A percentile compares a stretch with the other conserved stretches of the same genome.
Evolutionary conservation across 2,888 invertebrate genomes (phyloP).

Genomic region (Euclidia mi): DNA sequence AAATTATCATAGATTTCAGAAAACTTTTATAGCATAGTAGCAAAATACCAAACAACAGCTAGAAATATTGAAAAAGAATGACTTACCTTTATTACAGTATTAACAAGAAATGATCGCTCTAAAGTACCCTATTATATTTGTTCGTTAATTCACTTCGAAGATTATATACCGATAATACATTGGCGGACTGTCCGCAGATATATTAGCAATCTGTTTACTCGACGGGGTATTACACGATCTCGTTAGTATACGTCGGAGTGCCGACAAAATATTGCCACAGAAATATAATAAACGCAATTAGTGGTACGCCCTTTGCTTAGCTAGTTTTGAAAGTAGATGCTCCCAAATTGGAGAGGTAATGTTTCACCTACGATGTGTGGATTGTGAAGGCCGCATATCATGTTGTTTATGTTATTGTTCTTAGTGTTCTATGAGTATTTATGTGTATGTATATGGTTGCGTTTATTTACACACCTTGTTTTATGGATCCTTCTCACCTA

Average conservation of each 20-base stretch:
- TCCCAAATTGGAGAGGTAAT: constrained; percentile 46
- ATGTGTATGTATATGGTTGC: too few species aligned
- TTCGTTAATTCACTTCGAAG: not conserved
- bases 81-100: too few species aligned
- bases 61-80: too few species aligned
- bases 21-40: too few species aligned
- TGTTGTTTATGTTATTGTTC: too few species aligned
- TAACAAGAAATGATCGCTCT: too few species aligned
- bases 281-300: constrained; percentile 65
- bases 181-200: constrained; percentile 58
- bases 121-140: not conserved
- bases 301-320: constrained; percentile 52
- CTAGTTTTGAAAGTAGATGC: constrained; percentile 49
- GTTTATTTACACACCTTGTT: too few species aligned
- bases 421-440: too few species aligned
- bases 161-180: constrained; percentile 39
- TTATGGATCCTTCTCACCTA: too few species aligned
- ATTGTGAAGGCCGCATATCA: too few species aligned
- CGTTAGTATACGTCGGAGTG: constrained; percentile 71
- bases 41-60: too few species aligned
- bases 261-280: constrained; percentile 71
- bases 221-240: constrained; percentile 74
- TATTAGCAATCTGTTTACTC: constrained; percentile 77
- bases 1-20: too few species aligned
- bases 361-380: constrained; percentile 32